These are phyloP conservation scores for Holacanthella duospinosa DNA, from an alignment of 2,888 invertebrate genomes.

Conservation along the genomic window DNA sequence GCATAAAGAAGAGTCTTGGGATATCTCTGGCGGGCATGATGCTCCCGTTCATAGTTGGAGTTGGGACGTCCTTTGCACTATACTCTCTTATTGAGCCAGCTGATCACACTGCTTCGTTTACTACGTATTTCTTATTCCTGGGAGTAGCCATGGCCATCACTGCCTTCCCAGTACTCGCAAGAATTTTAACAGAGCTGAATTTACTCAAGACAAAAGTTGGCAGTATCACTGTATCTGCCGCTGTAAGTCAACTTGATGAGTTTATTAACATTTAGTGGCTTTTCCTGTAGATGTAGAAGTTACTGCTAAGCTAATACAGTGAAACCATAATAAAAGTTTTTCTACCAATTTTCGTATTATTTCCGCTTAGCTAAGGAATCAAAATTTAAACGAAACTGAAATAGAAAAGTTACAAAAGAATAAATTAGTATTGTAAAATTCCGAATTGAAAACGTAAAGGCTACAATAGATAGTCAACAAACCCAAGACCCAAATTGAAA, in stretches of 20 bases:
- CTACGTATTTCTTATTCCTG: slow-evolving; percentile 24
- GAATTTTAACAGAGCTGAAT: slow-evolving; percentile 27
- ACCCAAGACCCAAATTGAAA: too few species aligned
- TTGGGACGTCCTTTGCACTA: slow-evolving; percentile 19
- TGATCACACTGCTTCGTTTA: slow-evolving; percentile 14
- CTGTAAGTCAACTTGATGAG: slow-evolving; percentile 11
- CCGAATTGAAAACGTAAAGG: too few species aligned
- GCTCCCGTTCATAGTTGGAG: slow-evolving; percentile 20
- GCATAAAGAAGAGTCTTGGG: slow-evolving; percentile 18
- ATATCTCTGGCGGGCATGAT: slow-evolving; percentile 29
- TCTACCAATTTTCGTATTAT: too few species aligned
- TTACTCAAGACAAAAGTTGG: slow-evolving; percentile 26
- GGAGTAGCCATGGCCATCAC: slow-evolving; percentile 30
- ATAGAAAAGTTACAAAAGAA: too few species aligned
- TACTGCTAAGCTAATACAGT: too few species aligned
- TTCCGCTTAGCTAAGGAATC: too few species aligned
- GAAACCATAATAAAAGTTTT: too few species aligned
- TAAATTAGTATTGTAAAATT: too few species aligned
- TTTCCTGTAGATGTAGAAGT: neutral
- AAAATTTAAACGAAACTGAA: too few species aligned
- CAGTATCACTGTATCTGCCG: slow-evolving; percentile 22
- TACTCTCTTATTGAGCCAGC: slow-evolving; percentile 19
- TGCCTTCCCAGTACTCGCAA: slow-evolving; percentile 26
- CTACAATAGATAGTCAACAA: too few species aligned
- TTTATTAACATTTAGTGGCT: neutral